Conservation (phyloP, 2,888 invertebrate genomes). For the Phalera bucephala region DNA sequence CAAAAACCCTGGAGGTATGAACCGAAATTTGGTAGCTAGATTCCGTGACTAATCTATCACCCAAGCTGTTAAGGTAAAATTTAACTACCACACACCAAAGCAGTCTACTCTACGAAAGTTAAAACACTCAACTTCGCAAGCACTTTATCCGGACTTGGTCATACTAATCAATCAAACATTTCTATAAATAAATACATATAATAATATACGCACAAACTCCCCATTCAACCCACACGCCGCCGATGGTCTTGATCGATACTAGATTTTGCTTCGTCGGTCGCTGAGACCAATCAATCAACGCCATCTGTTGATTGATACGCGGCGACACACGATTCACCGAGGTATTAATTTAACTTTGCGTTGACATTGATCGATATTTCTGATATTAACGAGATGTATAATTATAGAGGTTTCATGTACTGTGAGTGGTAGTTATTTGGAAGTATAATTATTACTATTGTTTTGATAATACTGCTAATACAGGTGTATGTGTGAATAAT, state of each 20-base stretch:
- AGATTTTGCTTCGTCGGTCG: constrained; percentile 53
- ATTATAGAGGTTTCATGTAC: constrained; percentile 39
- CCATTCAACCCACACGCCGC: constrained; percentile 7
- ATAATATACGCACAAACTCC: neutral
- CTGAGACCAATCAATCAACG: constrained; percentile 67
- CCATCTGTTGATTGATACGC: constrained; percentile 64
- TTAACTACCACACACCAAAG: no score
- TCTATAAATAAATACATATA: neutral
- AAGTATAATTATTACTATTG: no score
- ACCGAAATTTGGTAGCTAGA: no score
- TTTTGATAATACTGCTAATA: no score
- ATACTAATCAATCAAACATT: neutral
- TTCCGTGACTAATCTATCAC: no score
- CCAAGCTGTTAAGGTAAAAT: no score
- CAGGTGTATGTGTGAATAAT: no score
- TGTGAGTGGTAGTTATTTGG: no score
- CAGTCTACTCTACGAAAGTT: no score
- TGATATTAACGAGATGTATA: constrained; percentile 61
- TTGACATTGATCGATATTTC: constrained; percentile 69
- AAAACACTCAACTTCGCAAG: no score
- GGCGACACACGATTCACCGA: constrained; percentile 69
- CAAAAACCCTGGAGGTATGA: no score
- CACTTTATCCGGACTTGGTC: no score
- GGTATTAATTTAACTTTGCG: constrained; percentile 65
- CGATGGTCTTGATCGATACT: constrained; percentile 51